phyloP scores from a whole-genome alignment of 1,140 invertebrate genomes.

The Drosophila rufa region DNA sequence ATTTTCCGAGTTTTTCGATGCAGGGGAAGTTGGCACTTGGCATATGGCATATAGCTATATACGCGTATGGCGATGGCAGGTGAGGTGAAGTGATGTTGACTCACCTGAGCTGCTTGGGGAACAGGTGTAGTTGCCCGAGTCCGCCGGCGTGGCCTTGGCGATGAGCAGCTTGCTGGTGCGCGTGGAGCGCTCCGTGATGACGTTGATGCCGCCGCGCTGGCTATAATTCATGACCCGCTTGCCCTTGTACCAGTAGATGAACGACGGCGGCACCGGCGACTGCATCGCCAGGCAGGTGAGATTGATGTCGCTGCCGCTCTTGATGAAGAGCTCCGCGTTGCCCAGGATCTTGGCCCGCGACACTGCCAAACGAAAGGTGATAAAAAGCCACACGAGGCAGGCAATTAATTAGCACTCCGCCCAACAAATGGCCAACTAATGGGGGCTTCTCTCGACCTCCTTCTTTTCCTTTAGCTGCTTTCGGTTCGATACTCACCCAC shows the following conservation, averaged over 20 bases:
- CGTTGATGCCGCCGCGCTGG: conserved; percentile 93
- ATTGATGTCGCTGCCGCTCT: conserved; percentile 95
- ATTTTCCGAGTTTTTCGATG: conserved; percentile 8
- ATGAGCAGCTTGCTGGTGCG: conserved; percentile 93
- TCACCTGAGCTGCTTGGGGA: conserved; percentile 89
- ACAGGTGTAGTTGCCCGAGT: conserved; percentile 96
- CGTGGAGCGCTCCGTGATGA: conserved; percentile 94
- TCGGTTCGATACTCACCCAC: conserved; percentile 89
- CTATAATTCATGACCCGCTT: conserved; percentile 95
- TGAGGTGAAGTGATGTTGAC: conserved; percentile 4
- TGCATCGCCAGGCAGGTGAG: conserved; percentile 94
- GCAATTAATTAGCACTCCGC: conserved; percentile 40
- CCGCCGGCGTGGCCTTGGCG: conserved; percentile 90
- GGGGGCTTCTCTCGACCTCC: neutral
- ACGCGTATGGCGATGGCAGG: neutral
- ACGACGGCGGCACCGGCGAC: conserved; percentile 94
- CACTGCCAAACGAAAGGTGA: conserved; percentile 87
- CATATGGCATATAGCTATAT: neutral
- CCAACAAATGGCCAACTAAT: conserved; percentile 21
- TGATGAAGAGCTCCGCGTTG: conserved; percentile 93
- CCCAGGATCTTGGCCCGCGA: conserved; percentile 95
- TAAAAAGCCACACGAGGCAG: conserved; percentile 33
- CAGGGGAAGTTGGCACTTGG: conserved; percentile 5
- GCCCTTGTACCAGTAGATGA: conserved; percentile 96
- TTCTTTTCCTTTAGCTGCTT: no score